A percentile compares a stretch with the other conserved stretches of the same genome.
phyloP scores from a whole-genome alignment of 2,113 vertebrate species.

The Toxotes jaculatrix region DNA sequence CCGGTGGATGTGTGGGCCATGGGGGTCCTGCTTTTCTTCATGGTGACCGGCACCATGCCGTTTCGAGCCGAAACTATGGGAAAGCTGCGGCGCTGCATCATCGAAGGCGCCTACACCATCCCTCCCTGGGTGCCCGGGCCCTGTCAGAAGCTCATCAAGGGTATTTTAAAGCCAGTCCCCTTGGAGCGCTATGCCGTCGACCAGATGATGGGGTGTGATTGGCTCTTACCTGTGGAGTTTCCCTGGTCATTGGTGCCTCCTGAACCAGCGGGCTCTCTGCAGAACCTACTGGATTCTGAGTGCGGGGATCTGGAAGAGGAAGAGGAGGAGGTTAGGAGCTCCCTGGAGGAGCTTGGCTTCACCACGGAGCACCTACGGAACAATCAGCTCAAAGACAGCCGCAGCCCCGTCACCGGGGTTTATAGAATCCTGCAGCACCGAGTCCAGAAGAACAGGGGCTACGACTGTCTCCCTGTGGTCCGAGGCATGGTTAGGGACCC shows the following conservation, averaged over 20 bases:
- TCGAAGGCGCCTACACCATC: conserved; percentile 85
- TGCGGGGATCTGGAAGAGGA: conserved; percentile 82
- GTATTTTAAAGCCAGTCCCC: conserved; percentile 87
- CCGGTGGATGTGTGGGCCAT: conserved; percentile 95
- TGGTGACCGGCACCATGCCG: conserved; percentile 91
- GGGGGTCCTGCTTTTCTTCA: conserved; percentile 94
- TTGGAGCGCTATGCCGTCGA: conserved; percentile 86
- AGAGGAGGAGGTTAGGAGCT: conserved; percentile 83
- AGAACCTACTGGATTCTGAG: conserved; percentile 76
- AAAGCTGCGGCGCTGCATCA: conserved; percentile 90
- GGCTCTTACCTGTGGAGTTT: conserved; percentile 91
- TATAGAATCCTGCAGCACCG: conserved; percentile 92
- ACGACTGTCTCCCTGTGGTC: conserved; percentile 85
- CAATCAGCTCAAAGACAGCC: conserved; percentile 83
- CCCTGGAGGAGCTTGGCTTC: conserved; percentile 89
- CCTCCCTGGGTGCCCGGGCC: conserved; percentile 88
- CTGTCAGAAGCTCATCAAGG: conserved; percentile 91
- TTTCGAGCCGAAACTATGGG: conserved; percentile 94
- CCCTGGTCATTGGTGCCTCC: conserved; percentile 84
- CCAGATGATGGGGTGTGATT: conserved; percentile 91
- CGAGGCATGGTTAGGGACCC: conserved; percentile 85
- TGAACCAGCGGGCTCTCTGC: conserved; percentile 80
- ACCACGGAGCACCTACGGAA: conserved; percentile 87
- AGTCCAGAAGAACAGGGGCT: conserved; percentile 86
- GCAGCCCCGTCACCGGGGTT: conserved; percentile 89